A percentile compares a stretch with the other conserved stretches of the same genome.
phyloP scores from a whole-genome alignment of 2,797 vertebrate species.

The Centroberyx gerrardi region DNA sequence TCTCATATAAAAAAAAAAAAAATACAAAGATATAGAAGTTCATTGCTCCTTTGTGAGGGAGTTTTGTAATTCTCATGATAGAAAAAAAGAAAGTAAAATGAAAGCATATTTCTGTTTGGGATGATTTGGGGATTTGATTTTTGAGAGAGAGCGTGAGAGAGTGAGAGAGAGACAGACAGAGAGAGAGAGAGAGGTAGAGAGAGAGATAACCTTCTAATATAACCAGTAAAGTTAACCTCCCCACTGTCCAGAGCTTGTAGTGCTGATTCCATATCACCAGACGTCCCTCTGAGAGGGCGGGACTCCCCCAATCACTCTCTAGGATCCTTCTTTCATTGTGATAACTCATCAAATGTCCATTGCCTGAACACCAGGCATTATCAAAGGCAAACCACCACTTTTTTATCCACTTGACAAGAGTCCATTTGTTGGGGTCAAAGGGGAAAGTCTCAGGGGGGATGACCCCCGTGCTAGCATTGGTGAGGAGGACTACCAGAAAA shows the following conservation, averaged over 20 bases:
- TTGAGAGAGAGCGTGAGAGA: not conserved
- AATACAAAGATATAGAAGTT: not conserved
- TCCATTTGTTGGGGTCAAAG: slow-evolving; percentile 85
- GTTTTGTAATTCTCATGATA: not conserved
- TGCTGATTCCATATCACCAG: slow-evolving; percentile 39
- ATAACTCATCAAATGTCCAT: slow-evolving; percentile 72
- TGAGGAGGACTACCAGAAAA: slow-evolving; percentile 66
- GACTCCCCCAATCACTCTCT: slow-evolving; percentile 39
- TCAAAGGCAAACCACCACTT: slow-evolving; percentile 78
- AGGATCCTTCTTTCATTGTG: slow-evolving; percentile 65
- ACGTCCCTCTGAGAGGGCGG: slow-evolving; percentile 15
- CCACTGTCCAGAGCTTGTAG: slow-evolving; percentile 20
- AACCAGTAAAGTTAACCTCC: not conserved
- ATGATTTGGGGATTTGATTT: too few species aligned
- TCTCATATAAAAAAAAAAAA: slow-evolving; percentile 7
- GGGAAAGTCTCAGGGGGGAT: slow-evolving; percentile 75
- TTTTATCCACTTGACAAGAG: slow-evolving; percentile 78
- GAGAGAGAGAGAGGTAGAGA: not conserved
- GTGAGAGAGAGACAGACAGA: too few species aligned
- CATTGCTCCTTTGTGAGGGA: not conserved
- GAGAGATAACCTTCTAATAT: not conserved
- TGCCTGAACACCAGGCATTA: slow-evolving; percentile 71
- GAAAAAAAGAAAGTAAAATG: not conserved
- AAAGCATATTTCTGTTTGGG: too few species aligned
- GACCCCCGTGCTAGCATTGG: slow-evolving; percentile 71